Evolutionary conservation across 2,797 vertebrate genomes (phyloP), one percentile per base, ranked within the genome.

Genomic region (Aselliscus stoliczkanus): DNA sequence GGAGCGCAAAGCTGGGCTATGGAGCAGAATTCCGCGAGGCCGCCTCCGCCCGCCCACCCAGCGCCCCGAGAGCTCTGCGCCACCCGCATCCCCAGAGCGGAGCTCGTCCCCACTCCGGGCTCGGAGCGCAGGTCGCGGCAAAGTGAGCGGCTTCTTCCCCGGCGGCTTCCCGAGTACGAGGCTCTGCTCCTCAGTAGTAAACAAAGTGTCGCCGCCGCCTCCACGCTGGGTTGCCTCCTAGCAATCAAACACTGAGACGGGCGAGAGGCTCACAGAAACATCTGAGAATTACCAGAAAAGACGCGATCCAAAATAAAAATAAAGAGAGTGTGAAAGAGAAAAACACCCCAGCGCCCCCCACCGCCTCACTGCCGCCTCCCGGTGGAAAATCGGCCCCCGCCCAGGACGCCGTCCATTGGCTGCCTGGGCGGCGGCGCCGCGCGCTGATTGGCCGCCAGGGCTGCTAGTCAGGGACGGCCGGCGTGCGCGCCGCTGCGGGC

Each of bases 191-290:
- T 89, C 96, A 0, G 93, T 96, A 97, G 97, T 97, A 97, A 97
- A 97, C 97, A 97, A 97, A 99, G 92, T 99, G 98, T 97, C 98
- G 98, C 97, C 98, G 98, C 97, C 99, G 98, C 97, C 98, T 97
- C 17, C 98, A 98, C 93, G 97, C 98, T 60, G 98, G 97, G 75
- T 91, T 95, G 88, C 98, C 91, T 69, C 98, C 97, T 34, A 98
- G 98, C 47, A 98, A 98, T 60, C 98, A 97, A 21, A 98, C 29
- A 82, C 70, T 9, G 85, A 86, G 91, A 90, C 47, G 60, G 79
- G 95, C 82, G 81, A 94, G 93, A 94, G 94, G 90, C 96, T 93
- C 94, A 77, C 67, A 92, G 92, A 95, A 91, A 90, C 86, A 89
- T 65, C 95, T 37, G 85, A 88, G 93, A 93, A 90, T 87, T 73